Evolutionary conservation across 2,113 vertebrate genomes (phyloP), one percentile per base, ranked within the genome.

Genomic region (Rutilus rutilus): DNA sequence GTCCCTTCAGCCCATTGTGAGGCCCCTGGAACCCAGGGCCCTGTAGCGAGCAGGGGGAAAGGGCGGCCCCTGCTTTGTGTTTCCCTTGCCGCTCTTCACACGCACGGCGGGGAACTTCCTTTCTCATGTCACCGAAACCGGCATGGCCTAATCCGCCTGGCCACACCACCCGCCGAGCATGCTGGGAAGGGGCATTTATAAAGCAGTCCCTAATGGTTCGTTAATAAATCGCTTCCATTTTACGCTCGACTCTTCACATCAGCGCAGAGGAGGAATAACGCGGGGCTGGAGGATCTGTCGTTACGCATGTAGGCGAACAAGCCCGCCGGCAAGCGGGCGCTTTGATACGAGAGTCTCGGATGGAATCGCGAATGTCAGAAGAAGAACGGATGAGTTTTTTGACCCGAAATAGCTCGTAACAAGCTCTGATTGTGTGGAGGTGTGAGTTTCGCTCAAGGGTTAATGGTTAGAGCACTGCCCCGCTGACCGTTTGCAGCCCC

Each of bases 61-160:
- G 89, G 87, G 89, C 65, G 74, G 82, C 93, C 93, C 92, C 92
- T 92, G 94, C 88, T 94, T 95, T 95, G 95, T 95, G 94, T 93
- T 75, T 91, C 89, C 91, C 92, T 94, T 92, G 89, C 90, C 90
- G 91, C 93, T 95, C 94, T 95, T 94, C 94, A 95, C 93, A 94
- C 91, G 92, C 95, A 90, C 94, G 89, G 94, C 93, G 88, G 95
- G 95, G 87, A 92, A 96, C 94, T 95, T 95, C 95, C 95, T 95
- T 95, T 95, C 94, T 95, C 93, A 94, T 96, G 95, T 96, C 94
- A 95, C 93, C 92, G 92, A 95, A 95, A 95, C 95, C 94, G 92
- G 93, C 95, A 93, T 92, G 92, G 94, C 93, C 94, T 96, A 96
- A 95, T 96, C 95, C 95, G 89, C 65, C 89, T 90, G 93, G 93